A percentile compares a stretch with the other conserved stretches of the same genome.
Evolutionary conservation across 2,113 vertebrate genomes (phyloP).

Genomic region (Nesospiza acunhae): DNA sequence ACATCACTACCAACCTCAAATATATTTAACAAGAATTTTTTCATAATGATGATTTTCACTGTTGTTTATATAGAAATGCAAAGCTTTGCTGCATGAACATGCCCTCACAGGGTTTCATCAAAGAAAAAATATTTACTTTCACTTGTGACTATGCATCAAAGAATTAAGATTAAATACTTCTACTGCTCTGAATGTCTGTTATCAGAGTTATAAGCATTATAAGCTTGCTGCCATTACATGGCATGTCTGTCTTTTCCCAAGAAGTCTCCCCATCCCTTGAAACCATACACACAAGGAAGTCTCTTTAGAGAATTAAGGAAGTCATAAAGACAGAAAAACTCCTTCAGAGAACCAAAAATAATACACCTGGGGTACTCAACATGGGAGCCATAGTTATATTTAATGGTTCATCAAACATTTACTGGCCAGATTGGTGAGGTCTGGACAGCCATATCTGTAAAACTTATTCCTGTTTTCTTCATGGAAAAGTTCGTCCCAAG

Average conservation of each 20-base stretch:
- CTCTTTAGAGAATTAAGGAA: neutral
- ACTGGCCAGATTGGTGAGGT: neutral
- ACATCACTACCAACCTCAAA: neutral
- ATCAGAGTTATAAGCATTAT: neutral
- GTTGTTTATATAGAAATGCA: neutral
- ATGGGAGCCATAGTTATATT: neutral
- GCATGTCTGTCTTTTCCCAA: neutral
- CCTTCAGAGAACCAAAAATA: neutral
- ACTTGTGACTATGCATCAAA: neutral
- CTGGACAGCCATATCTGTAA: neutral
- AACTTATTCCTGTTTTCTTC: neutral
- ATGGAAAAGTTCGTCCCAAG: neutral
- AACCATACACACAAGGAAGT: neutral
- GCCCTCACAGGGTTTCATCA: neutral
- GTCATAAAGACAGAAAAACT: neutral
- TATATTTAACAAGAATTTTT: neutral
- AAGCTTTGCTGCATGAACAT: neutral
- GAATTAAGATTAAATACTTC: neutral
- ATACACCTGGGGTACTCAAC: neutral
- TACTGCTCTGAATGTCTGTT: neutral
- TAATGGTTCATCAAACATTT: neutral
- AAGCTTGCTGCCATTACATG: neutral
- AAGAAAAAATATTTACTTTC: neutral
- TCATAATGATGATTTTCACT: neutral
- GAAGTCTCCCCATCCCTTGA: neutral